phyloP scores from a whole-genome alignment of 2,888 invertebrate species.

The Acleris laterana region DNA sequence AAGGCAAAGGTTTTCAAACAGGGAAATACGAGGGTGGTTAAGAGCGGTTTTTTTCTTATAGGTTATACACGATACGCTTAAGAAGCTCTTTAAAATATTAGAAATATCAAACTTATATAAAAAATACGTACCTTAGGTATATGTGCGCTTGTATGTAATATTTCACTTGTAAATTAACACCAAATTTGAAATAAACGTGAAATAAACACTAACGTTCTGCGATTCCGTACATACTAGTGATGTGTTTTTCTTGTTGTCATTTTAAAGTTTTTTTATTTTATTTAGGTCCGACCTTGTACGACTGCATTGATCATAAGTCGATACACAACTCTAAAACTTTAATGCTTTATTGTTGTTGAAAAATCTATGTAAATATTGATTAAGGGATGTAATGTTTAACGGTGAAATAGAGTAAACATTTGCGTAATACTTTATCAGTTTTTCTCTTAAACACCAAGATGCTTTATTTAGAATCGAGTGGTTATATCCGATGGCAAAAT shows the following conservation, averaged over 20 bases:
- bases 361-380: too few relatives aligned
- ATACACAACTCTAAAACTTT: not conserved
- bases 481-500: conserved; percentile 32
- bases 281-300: conserved; percentile 5
- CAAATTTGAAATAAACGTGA: conserved; percentile 69
- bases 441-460: too few relatives aligned
- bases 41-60: conserved; percentile 43
- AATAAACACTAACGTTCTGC: conserved; percentile 69
- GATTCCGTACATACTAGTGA: conserved; percentile 40
- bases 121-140: conserved; percentile 58
- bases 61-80: conserved; percentile 46
- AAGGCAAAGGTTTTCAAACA: not conserved
- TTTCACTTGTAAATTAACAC: conserved; percentile 78
- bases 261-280: conserved; percentile 21
- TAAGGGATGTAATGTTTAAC: too few relatives aligned
- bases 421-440: not conserved
- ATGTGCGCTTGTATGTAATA: conserved; percentile 53
- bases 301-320: conserved; percentile 4
- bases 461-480: not conserved
- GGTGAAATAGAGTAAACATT: not conserved
- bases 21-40: conserved; percentile 11
- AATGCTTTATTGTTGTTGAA: not conserved
- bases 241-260: conserved; percentile 37
- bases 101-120: conserved; percentile 30
- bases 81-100: conserved; percentile 11